Conservation (phyloP, 2,888 invertebrate species). For the Pachymerium ferrugineum region DNA sequence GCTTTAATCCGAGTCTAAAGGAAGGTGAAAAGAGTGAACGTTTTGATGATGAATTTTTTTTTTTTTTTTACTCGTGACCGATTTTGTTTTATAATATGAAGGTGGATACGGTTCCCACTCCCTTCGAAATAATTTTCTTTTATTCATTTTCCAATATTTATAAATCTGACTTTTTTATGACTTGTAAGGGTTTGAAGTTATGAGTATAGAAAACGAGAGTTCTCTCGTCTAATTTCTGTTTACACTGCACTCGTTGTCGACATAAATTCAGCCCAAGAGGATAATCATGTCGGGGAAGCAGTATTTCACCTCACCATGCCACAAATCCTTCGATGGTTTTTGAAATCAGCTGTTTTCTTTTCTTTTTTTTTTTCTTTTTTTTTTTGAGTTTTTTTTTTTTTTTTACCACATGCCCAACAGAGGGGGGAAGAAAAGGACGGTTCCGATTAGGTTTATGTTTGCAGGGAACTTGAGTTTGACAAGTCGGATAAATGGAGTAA, state of each 20-base stretch:
- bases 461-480: no score
- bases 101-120: no score
- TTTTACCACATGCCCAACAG: no score
- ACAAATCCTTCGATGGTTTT: not conserved
- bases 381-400: no score
- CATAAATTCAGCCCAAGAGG: constrained; percentile 21
- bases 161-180: not conserved
- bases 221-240: constrained; percentile 4
- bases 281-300: not conserved
- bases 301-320: constrained; percentile 1
- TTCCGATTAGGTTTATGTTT: no score
- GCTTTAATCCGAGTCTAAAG: constrained; percentile 8
- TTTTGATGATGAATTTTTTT: not conserved
- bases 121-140: no score
- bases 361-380: no score
- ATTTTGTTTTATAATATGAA: not conserved
- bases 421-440: not conserved
- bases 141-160: not conserved
- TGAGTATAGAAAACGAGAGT: not conserved
- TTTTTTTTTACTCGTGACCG: no score
- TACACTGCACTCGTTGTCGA: constrained; percentile 14
- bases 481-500: no score
- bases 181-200: not conserved
- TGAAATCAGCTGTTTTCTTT: no score
- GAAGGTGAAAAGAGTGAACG: not conserved